Evolutionary conservation across 1,140 invertebrate genomes (phyloP).

Genomic region (Lepidostoma basale): DNA sequence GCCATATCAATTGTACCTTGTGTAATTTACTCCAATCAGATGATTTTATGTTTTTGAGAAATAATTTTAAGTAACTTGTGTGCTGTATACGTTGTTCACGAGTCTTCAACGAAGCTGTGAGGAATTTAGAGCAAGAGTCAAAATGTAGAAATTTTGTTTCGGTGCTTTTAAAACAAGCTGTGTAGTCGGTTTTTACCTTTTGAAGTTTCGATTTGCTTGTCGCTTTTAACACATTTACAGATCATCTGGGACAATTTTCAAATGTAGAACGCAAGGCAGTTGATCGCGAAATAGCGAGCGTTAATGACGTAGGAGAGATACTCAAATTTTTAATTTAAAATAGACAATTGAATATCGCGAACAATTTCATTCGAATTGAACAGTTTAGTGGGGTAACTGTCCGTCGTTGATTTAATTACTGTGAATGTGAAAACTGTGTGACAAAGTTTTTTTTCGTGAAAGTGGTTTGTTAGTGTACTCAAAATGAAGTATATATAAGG

Average conservation of each 20-base stretch:
- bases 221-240: too few species aligned
- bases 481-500: too few species aligned
- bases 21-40: too few species aligned
- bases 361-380: neutral
- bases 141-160: too few species aligned
- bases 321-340: neutral
- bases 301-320: neutral
- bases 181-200: neutral
- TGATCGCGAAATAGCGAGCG: conserved; percentile 5
- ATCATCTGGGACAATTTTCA: neutral
- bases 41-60: too few species aligned
- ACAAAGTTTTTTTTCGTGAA: neutral
- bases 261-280: conserved; percentile 10
- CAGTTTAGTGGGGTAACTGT: neutral
- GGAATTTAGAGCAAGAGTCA: too few species aligned
- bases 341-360: neutral
- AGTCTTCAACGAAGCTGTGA: too few species aligned
- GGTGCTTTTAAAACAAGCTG: too few species aligned
- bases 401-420: neutral
- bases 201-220: neutral
- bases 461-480: neutral
- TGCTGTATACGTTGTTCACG: too few species aligned
- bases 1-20: too few species aligned
- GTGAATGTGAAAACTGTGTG: neutral
- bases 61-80: too few species aligned